Evolutionary conservation across 1,140 invertebrate species (phyloP).

Genomic region (Brachionus sp.): DNA sequence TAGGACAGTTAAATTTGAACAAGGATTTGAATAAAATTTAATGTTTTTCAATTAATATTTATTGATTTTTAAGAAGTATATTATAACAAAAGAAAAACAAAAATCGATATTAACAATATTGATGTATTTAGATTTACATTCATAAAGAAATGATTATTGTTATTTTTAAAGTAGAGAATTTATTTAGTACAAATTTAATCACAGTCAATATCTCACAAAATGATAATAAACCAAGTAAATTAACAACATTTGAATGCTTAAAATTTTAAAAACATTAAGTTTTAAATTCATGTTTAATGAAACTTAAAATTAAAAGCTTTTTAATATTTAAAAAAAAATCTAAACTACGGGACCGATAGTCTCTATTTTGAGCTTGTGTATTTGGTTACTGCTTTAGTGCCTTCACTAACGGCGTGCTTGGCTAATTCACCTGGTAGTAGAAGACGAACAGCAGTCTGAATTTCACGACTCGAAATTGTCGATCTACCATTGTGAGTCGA

Average conservation of each 20-base stretch:
- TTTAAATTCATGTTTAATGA: slow-evolving; percentile 31
- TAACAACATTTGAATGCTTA: slow-evolving; percentile 13
- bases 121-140: neutral
- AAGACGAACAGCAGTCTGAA: slow-evolving; percentile 66
- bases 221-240: neutral
- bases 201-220: neutral
- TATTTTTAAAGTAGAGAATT: neutral
- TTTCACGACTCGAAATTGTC: slow-evolving; percentile 64
- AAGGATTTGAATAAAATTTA: no score
- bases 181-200: slow-evolving; percentile 28
- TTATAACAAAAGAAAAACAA: neutral
- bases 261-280: slow-evolving; percentile 38
- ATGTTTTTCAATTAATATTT: neutral
- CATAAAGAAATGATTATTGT: neutral
- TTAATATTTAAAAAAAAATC: slow-evolving; percentile 20
- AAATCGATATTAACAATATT: slow-evolving; percentile 19
- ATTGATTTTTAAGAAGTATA: slow-evolving; percentile 20
- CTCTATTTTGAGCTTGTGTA: slow-evolving; percentile 63
- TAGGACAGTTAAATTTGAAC: no score
- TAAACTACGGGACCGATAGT: slow-evolving; percentile 61
- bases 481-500: slow-evolving; percentile 58
- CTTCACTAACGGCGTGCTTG: slow-evolving; percentile 65
- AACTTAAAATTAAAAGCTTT: slow-evolving; percentile 36
- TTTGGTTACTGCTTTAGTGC: slow-evolving; percentile 65
- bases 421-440: slow-evolving; percentile 66